Evolutionary conservation across 30 jellyfish, hydroid and myxozoan genomes (phyloP), one percentile per base, ranked within the genome.

Genomic region (Chrysaora quinquecirrha): DNA sequence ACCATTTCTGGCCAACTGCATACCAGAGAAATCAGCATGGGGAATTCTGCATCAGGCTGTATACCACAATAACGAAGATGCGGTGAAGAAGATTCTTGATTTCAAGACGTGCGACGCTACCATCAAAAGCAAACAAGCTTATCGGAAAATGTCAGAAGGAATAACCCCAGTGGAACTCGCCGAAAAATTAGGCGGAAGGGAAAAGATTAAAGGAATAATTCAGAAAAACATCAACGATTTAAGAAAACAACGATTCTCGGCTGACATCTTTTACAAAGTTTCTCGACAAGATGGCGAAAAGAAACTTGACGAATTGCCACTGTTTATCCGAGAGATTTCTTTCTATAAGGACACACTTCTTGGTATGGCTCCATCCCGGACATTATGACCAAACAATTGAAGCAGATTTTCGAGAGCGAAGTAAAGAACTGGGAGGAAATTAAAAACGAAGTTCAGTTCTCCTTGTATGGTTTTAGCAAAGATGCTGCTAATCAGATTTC

Each of bases 1-100:
- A 65, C 78, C 78, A 3, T 10, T 10, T 21, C 78, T 66, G 18
- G 63, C 27, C 63, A 66, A 66, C 63, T 66, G 78, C 34, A 66
- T 66, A 7, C 78, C 78, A 19, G 78, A 66, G 21, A 28, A 23
- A 30, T 11, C 67, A 28, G 7, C 78, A 3, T 66, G 78, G 78
- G 64, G 20, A 10, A 31, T 66, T 28, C 72, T 60, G 11, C 72
- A 60, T 16, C 72, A 60, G 72, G 72, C 72, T 4, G 72, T 60
- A 21, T 60, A 6, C 22, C n/a, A 21, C 18, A 21, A 60, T 10
- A 27, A 60, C n/a, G 21, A 4, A 60, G 72, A 12, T 60, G 33
- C 22, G 33, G 72, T 60, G 11, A 60, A 21, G 33, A 20, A 27
- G 9, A 21, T 60, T 20, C 72, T 60, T 4, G 21, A 21, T 10